phyloP scores from a whole-genome alignment of 2,797 vertebrate species.

The Buphagus erythrorhynchus region DNA sequence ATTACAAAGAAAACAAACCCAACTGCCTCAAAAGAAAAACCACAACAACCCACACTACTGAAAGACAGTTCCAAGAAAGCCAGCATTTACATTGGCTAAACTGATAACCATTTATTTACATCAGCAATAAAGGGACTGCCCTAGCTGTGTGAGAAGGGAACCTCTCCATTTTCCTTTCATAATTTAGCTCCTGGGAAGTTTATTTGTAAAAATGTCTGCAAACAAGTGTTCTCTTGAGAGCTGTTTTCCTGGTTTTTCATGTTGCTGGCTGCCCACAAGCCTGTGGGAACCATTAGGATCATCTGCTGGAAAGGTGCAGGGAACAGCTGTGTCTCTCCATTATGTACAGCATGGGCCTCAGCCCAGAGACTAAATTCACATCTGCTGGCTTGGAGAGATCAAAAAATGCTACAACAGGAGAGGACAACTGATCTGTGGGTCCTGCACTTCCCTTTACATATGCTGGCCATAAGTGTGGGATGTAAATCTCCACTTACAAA shows the following conservation, averaged over 20 bases:
- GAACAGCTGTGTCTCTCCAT: slow-evolving; percentile 35
- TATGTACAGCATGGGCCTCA: neutral
- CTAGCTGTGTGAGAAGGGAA: neutral
- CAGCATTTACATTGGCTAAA: neutral
- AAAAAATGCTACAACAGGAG: neutral
- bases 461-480: neutral
- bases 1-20: neutral
- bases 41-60: neutral
- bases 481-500: neutral
- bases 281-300: slow-evolving; percentile 18
- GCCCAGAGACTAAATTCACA: neutral
- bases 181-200: slow-evolving; percentile 12
- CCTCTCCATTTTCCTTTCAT: neutral
- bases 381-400: slow-evolving; percentile 12
- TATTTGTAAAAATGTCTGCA: slow-evolving; percentile 26
- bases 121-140: neutral
- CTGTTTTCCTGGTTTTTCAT: slow-evolving; percentile 8
- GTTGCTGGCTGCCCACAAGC: slow-evolving; percentile 19
- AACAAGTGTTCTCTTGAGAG: neutral
- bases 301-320: slow-evolving; percentile 3
- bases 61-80: neutral
- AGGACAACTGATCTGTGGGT: neutral
- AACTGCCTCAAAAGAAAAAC: neutral
- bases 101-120: neutral
- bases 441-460: slow-evolving; percentile 8